Percentiles rank a stretch among this genome's conserved stretches.
These are phyloP conservation scores for Lepilemur septentrionalis DNA, from an alignment of 2,797 vertebrate genomes.

Conservation along the genomic window DNA sequence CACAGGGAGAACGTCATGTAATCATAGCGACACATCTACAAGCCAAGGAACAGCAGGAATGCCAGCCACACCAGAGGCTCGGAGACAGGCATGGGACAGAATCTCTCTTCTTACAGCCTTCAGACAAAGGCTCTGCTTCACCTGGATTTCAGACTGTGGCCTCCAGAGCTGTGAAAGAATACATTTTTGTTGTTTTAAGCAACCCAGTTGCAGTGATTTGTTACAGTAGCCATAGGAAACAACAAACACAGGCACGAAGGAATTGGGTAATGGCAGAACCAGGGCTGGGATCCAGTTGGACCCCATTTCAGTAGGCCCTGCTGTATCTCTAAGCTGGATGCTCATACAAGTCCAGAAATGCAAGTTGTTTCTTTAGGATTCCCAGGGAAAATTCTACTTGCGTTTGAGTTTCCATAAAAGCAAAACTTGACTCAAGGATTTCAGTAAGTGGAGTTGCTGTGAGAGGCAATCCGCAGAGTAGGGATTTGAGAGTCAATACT, in stretches of 20 bases:
- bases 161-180: background rate
- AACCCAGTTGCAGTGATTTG: too few relatives aligned
- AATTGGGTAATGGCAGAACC: fast-evolving
- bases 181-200: background rate
- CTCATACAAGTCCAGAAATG: background rate
- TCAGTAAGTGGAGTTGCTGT: too few relatives aligned
- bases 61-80: fast-evolving
- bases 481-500: background rate
- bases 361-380: background rate
- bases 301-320: fast-evolving
- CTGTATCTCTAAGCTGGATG: background rate
- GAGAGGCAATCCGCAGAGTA: fast-evolving
- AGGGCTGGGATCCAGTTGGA: fast-evolving
- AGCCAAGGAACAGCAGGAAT: background rate
- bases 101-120: background rate
- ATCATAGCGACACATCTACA: fast-evolving
- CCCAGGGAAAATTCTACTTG: background rate
- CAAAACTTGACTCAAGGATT: too few relatives aligned
- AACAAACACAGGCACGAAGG: fast-evolving
- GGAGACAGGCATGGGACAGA: background rate
- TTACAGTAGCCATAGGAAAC: background rate
- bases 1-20: fast-evolving
- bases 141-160: background rate
- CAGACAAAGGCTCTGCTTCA: too few relatives aligned
- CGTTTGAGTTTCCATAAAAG: background rate